Evolutionary conservation across 2,888 invertebrate species (phyloP).

Genomic region (Tribolium freemani): DNA sequence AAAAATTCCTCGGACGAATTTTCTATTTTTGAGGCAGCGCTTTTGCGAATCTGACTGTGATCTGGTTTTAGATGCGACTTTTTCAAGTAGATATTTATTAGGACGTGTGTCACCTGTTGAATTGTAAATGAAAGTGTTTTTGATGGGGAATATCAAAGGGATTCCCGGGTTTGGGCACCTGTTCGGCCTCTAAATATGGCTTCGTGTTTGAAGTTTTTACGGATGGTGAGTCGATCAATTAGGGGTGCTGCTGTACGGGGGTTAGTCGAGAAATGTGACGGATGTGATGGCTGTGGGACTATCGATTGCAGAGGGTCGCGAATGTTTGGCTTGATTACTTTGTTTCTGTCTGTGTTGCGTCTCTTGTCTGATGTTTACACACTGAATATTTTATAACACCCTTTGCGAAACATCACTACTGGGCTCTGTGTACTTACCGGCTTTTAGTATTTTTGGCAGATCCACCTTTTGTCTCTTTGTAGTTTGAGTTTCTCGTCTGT

Average conservation of each 20-base stretch:
- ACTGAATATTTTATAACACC: not conserved
- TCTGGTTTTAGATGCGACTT: not conserved
- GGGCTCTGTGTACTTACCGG: too few species aligned
- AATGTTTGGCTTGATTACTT: slow-evolving; percentile 5
- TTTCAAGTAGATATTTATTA: slow-evolving; percentile 8
- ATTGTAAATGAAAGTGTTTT: slow-evolving; percentile 15
- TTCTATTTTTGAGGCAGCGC: not conserved
- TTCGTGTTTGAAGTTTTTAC: slow-evolving; percentile 65
- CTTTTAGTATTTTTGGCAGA: not conserved
- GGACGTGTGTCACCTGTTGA: slow-evolving; percentile 32
- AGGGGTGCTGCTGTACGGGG: slow-evolving; percentile 7
- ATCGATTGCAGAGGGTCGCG: slow-evolving; percentile 14
- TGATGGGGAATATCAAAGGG: slow-evolving; percentile 16
- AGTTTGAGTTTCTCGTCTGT: too few species aligned
- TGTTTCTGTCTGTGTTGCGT: not conserved
- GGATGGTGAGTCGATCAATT: slow-evolving; percentile 64
- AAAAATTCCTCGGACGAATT: not conserved
- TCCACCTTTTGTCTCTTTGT: too few species aligned
- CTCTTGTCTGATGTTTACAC: not conserved
- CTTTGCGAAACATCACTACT: too few species aligned
- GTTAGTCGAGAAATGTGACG: slow-evolving; percentile 4
- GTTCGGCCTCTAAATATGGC: slow-evolving; percentile 57
- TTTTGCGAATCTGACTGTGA: slow-evolving; percentile 11
- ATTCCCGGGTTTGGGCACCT: too few species aligned
- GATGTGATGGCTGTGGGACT: not conserved